Evolutionary conservation across 2,113 vertebrate species (phyloP), one percentile per base, ranked within the genome.

Genomic region (Amphilophus citrinellus): DNA sequence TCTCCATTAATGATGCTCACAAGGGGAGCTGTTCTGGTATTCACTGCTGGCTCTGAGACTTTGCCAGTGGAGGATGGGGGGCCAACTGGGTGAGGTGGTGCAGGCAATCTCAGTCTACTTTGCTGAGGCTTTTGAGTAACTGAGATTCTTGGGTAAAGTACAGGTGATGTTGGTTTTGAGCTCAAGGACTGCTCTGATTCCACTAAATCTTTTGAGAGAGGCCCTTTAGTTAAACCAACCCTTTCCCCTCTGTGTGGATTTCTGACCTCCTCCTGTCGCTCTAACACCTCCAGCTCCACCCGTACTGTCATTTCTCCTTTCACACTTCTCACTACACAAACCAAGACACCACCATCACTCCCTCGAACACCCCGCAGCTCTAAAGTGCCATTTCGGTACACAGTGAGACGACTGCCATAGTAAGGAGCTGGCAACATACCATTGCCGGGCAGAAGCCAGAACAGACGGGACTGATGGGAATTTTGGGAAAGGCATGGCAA

Each of bases 391-490:
- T 99, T 99, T 56, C 90, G 94, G 79, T 99, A 96, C 39, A 99
- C 97, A 1, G 95, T 96, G 37, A 98, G 93, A 50, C 98, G 95
- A 80, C 93, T 97, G 11, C 98, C 97, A 0, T 97, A 96, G 91
- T 98, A 98, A 1, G 98, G 98, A 17, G 97, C 97, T 0, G 97
- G 97, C 35, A 99, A 91, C 5, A 98, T 92, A 0, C 97, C 96
- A 5, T 98, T 97, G 76, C 97, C 97, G 0, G 97, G 97, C 20
- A 99, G 95, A 20, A 97, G 95, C 98, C 98, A 99, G 22, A 97
- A 53, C 32, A 98, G 92, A 0, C 95, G 95, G 0, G 97, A 97
- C 10, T 93, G 22, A 9, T 97, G 97, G 50, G 96, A 88, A 5
- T 97, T 97, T 58, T 96, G 95, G 1, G 97, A 96, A 7, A 90